These are phyloP conservation scores for Iphiclides podalirius DNA, from an alignment of 2,888 invertebrate genomes.

Conservation along the genomic window DNA sequence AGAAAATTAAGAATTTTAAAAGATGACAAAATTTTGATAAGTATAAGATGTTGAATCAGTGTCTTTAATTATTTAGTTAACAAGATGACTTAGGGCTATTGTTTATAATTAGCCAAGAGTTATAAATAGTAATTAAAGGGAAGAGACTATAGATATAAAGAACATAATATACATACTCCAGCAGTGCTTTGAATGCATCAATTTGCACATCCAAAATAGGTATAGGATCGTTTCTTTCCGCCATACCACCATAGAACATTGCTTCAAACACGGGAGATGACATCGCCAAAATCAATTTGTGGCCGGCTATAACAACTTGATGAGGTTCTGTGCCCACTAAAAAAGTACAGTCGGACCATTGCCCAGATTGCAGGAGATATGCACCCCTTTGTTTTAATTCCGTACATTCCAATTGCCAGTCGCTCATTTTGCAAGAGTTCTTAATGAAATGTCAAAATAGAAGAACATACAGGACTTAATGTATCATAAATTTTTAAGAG, in stretches of 20 bases:
- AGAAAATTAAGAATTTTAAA: neutral
- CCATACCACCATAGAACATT: constrained; percentile 92
- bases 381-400: constrained; percentile 86
- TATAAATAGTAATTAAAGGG: no score
- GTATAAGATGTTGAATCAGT: no score
- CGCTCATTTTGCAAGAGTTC: constrained; percentile 51
- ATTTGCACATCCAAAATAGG: constrained; percentile 91
- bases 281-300: constrained; percentile 91
- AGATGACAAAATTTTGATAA: no score
- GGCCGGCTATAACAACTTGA: constrained; percentile 86
- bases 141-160: no score
- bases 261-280: constrained; percentile 93
- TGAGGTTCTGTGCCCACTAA: constrained; percentile 89
- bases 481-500: neutral
- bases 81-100: no score
- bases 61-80: no score
- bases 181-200: constrained; percentile 89
- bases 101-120: no score
- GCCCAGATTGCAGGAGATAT: constrained; percentile 87
- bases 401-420: constrained; percentile 88
- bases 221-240: constrained; percentile 88
- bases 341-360: constrained; percentile 92
- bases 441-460: neutral
- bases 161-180: constrained; percentile 84
- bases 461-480: neutral